Base-by-base conservation (phyloP, 2,113 vertebrate species). In the Clupea harengus region DNA sequence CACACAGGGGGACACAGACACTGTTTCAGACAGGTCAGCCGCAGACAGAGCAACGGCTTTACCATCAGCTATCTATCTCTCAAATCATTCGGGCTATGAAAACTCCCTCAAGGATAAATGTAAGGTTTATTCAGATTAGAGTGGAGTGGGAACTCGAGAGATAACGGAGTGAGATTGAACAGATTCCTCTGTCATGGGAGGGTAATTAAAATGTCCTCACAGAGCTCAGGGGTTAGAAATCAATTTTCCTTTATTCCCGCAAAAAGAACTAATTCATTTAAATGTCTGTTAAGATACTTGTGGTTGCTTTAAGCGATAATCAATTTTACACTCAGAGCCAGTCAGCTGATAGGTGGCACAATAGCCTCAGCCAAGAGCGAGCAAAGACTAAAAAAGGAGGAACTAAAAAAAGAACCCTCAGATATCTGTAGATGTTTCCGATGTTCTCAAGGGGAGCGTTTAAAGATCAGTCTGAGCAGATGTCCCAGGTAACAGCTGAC, bases 241-340 rank as follows among this genome's bases (percentile, higher is more conserved):
- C 64, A 28, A 72, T 72, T 72, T 72, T 28, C 64, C 25, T 72
- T 72, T 72, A 72, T 72, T 72, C 11, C 11, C 9, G 64, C n/a
- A 11, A 72, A 72, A 52, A 72, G 64, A 72, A 32, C 64, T 32
- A 25, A 72, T 72, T 72, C 22, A 72, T 72, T 72, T 72, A 72
- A 72, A 72, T 72, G 64, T 72, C 64, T 32, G 64, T 72, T 72
- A 72, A 72, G 64, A 72, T 72, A 72, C 64, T 72, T 32, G 64
- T 72, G 64, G n/a, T 72, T 72, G 64, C 64, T 72, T 72, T 72
- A 72, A 72, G 64, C 64, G n/a, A 25, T 72, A 72, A 72, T 72
- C 64, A 72, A 72, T 72, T 72, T 72, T 72, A 72, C 64, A 72
- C 64, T 25, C 25, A 28, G n/a, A 28, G 64, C 28, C 25, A 72